phyloP scores from a whole-genome alignment of 2,888 invertebrate species.

The Parthenolecanium corni region DNA sequence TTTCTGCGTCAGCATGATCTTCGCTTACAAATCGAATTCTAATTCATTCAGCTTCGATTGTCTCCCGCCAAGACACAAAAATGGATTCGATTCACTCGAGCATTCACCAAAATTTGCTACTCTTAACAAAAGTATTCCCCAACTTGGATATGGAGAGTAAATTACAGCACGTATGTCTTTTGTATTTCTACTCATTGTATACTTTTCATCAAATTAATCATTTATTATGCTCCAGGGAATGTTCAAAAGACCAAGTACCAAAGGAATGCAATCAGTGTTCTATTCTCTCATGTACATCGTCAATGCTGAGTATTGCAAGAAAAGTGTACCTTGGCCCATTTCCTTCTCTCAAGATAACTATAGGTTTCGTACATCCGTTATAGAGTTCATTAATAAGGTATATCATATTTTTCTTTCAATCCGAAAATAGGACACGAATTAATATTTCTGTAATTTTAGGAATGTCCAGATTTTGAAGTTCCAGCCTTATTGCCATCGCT shows the following conservation, averaged over 20 bases:
- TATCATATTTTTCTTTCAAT: background rate
- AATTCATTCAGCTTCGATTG: too few species aligned
- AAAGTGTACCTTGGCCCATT: constrained; percentile 15
- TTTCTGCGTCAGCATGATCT: too few species aligned
- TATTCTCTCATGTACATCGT: constrained; percentile 5
- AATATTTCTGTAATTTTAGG: background rate
- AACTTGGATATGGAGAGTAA: constrained; percentile 15
- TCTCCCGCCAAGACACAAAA: too few species aligned
- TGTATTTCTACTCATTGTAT: background rate
- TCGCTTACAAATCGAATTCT: too few species aligned
- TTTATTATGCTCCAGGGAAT: background rate
- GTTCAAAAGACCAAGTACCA: constrained; percentile 17
- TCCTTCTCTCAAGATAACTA: constrained; percentile 3
- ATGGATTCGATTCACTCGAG: constrained; percentile 9
- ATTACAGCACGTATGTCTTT: constrained; percentile 2
- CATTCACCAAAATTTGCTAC: constrained; percentile 11
- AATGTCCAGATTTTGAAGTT: constrained; percentile 15
- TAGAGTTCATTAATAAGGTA: constrained; percentile 14
- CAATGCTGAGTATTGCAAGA: constrained; percentile 15
- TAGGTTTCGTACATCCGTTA: constrained; percentile 9
- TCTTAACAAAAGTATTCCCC: constrained; percentile 4
- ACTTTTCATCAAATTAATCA: background rate
- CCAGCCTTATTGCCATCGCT: constrained; percentile 12
- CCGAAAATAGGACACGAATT: background rate
- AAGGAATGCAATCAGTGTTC: constrained; percentile 19